A percentile compares a stretch with the other conserved stretches of the same genome.
phyloP scores from a whole-genome alignment of 1,140 invertebrate species.

The Adelges cooleyi region DNA sequence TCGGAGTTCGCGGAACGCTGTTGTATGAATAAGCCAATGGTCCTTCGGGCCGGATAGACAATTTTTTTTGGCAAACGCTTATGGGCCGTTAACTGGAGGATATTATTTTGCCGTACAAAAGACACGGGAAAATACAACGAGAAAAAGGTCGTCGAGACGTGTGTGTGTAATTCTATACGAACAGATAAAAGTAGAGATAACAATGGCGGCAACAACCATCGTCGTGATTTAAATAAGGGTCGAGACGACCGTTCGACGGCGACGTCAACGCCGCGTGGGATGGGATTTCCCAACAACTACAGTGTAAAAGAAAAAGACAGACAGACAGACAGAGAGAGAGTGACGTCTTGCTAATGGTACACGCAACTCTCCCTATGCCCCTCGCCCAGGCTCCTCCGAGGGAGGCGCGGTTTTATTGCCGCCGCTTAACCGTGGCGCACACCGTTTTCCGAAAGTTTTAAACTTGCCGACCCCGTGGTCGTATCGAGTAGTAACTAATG shows the following conservation, averaged over 20 bases:
- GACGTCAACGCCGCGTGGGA: not conserved
- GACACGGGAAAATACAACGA: too few relatives aligned
- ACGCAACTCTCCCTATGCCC: too few relatives aligned
- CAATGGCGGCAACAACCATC: not conserved
- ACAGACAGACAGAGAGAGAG: not conserved
- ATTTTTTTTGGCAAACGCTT: conserved; percentile 15
- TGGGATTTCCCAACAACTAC: too few relatives aligned
- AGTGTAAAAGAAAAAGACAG: too few relatives aligned
- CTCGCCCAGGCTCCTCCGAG: not conserved
- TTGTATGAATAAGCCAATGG: too few relatives aligned
- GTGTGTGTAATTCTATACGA: too few relatives aligned
- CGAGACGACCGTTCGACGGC: not conserved
- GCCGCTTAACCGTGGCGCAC: too few relatives aligned
- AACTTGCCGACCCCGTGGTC: not conserved
- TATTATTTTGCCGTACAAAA: not conserved
- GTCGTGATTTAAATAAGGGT: conserved; percentile 10
- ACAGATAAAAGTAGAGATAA: not conserved
- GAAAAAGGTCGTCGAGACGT: too few relatives aligned
- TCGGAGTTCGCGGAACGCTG: too few relatives aligned
- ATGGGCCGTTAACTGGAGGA: not conserved
- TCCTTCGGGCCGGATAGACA: too few relatives aligned
- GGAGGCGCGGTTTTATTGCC: not conserved
- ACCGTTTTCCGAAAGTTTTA: not conserved
- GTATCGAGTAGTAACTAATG: not conserved
- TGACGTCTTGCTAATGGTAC: not conserved